Evolutionary conservation across 2,888 invertebrate species (phyloP).

Genomic region (Pogonocherus hispidulus): DNA sequence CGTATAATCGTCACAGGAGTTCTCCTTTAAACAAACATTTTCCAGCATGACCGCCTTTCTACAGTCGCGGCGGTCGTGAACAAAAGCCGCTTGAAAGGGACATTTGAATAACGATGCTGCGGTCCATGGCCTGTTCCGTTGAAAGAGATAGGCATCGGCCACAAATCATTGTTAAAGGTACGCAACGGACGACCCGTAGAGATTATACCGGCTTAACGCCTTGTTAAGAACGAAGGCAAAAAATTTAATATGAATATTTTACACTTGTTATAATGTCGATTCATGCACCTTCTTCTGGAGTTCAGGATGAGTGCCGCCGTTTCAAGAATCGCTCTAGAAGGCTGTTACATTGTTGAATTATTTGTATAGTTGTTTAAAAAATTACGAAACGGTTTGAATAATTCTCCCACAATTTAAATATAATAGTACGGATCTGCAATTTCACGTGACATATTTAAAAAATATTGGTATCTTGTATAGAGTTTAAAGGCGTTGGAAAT

Average conservation of each 20-base stretch:
- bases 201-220: conserved; percentile 59
- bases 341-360: conserved; percentile 9
- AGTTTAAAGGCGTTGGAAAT: no score
- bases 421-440: background rate
- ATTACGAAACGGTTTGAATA: background rate
- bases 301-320: conserved; percentile 1
- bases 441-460: no score
- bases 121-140: conserved; percentile 48
- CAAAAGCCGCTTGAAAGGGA: conserved; percentile 36
- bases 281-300: conserved; percentile 35
- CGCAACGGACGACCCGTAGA: conserved; percentile 53
- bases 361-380: background rate
- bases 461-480: no score
- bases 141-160: conserved; percentile 57
- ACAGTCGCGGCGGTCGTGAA: conserved; percentile 24
- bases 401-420: background rate
- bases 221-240: conserved; percentile 57
- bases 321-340: background rate
- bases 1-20: no score
- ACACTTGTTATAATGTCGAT: conserved; percentile 58
- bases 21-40: background rate
- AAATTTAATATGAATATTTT: conserved; percentile 62
- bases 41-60: background rate
- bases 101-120: conserved; percentile 53
- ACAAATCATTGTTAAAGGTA: conserved; percentile 54